Evolutionary conservation across 1,140 invertebrate genomes (phyloP).

Genomic region (Apis dorsata): DNA sequence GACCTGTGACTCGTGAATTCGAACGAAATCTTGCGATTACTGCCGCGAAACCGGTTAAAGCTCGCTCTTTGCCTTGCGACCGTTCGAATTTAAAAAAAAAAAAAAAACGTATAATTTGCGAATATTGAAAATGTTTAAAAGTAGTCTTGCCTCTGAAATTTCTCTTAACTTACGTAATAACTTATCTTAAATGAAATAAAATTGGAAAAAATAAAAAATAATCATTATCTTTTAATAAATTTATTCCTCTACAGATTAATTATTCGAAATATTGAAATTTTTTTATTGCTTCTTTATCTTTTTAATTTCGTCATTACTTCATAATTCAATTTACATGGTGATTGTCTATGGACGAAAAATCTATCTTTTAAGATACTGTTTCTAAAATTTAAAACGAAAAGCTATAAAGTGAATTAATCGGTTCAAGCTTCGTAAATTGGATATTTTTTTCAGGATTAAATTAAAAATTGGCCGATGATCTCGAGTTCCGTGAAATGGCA

Average conservation of each 20-base stretch:
- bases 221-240: no score
- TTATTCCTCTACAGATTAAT: no score
- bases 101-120: neutral
- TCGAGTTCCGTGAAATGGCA: neutral
- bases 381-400: neutral
- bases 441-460: neutral
- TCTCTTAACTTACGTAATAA: neutral
- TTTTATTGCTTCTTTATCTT: no score
- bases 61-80: neutral
- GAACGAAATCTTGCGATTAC: conserved; percentile 27
- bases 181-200: no score
- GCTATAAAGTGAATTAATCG: no score
- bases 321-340: no score
- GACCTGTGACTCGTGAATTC: conserved; percentile 22
- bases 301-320: no score
- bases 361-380: no score
- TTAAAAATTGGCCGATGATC: conserved; percentile 19
- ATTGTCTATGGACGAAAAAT: no score
- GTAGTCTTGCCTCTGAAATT: neutral
- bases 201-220: no score
- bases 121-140: no score
- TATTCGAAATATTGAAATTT: no score
- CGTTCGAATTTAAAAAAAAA: neutral
- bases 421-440: neutral
- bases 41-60: conserved; percentile 14